Percentiles rank a stretch among this genome's conserved stretches.
These are phyloP conservation scores for Arge pagana DNA, from an alignment of 2,888 invertebrate genomes.

Conservation along the genomic window DNA sequence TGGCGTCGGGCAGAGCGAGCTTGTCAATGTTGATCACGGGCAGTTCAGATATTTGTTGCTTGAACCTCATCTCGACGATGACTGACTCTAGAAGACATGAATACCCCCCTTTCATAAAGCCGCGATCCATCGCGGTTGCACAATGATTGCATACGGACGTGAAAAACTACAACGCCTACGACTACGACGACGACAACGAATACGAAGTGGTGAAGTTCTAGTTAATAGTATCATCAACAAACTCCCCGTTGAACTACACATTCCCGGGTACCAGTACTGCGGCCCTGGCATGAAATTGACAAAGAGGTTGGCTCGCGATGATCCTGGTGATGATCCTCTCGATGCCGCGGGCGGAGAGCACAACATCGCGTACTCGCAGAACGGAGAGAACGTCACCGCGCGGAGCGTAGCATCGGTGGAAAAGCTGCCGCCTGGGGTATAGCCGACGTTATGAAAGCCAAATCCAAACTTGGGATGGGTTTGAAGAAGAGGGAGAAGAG, in stretches of 20 bases:
- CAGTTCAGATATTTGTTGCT: conserved; percentile 14
- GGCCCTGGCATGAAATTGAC: conserved; percentile 40
- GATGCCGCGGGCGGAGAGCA: no score
- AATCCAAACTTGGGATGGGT: neutral
- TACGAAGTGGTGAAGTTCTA: conserved; percentile 21
- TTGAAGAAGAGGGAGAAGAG: neutral
- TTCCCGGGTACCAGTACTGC: conserved; percentile 41
- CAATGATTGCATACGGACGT: conserved; percentile 1
- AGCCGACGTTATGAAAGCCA: no score
- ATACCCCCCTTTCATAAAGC: neutral
- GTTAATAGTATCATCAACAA: conserved; percentile 28
- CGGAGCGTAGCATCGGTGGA: no score
- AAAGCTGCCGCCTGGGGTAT: no score
- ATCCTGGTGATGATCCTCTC: conserved; percentile 37
- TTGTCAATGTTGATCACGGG: conserved; percentile 22
- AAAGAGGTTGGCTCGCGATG: conserved; percentile 36
- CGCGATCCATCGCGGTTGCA: conserved; percentile 2
- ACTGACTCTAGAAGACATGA: neutral
- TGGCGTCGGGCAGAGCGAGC: conserved; percentile 9
- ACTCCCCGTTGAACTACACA: conserved; percentile 31
- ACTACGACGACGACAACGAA: neutral
- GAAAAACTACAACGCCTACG: conserved; percentile 6
- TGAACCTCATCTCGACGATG: conserved; percentile 14
- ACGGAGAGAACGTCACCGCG: conserved; percentile 24
- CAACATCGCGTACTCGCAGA: conserved; percentile 32